phyloP scores from a whole-genome alignment of 2,113 vertebrate species.

The Tenrec ecaudatus region DNA sequence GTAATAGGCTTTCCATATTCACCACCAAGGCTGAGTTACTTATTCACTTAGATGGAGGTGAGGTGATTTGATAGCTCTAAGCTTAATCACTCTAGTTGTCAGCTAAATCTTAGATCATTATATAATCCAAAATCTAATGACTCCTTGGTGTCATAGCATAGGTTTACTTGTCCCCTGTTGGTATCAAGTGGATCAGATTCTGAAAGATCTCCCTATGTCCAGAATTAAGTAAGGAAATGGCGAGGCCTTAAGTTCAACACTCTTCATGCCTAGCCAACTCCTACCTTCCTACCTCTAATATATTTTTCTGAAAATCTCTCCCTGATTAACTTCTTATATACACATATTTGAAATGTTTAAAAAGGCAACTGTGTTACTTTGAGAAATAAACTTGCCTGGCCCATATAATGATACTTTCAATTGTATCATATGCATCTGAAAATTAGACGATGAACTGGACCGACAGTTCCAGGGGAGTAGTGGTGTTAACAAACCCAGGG shows the following conservation, averaged over 20 bases:
- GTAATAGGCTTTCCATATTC: background rate
- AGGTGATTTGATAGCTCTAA: fast-evolving
- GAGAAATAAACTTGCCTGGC: too few species aligned
- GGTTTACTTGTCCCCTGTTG: background rate
- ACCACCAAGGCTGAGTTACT: background rate
- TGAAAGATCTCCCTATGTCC: background rate
- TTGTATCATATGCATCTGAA: too few species aligned
- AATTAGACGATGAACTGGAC: too few species aligned
- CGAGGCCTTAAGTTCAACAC: background rate
- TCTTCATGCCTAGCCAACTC: background rate
- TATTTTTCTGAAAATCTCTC: background rate
- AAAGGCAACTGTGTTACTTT: too few species aligned
- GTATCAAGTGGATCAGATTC: background rate
- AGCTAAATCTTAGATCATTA: background rate
- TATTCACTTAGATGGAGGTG: background rate
- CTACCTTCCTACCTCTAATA: background rate
- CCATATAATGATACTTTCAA: too few species aligned
- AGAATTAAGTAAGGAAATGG: background rate
- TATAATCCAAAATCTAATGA: background rate
- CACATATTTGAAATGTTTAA: background rate
- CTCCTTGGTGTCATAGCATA: too few species aligned
- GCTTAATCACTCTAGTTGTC: background rate
- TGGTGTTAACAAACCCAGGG: too few species aligned
- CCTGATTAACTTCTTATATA: too few species aligned
- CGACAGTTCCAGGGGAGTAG: too few species aligned